Base-by-base conservation (phyloP, 2,888 invertebrate species). In the Chironomus tentans region DNA sequence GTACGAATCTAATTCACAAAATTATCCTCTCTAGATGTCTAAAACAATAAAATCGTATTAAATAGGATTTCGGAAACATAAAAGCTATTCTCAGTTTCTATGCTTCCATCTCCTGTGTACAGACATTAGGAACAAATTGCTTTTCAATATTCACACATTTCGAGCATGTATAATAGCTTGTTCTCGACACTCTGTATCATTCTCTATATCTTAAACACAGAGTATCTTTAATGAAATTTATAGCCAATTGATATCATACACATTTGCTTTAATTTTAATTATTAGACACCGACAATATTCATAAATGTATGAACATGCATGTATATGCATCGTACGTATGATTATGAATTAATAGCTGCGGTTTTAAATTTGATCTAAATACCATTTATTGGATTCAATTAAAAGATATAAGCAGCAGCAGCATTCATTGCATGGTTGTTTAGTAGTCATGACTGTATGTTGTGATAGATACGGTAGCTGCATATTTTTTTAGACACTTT, bases 381-480 rank as follows among this genome's bases (percentile, higher is more conserved):
- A 38, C 68, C 68, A 68, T 28, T 38, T 28, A 65, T 65, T 65
- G 65, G 65, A 65, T 65, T 65, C 65, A 65, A 65, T 65, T 65
- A 65, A 65, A 65, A 65, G 65, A 65, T 65, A 65, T 56, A 56
- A 56, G 18, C 10, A 18, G 56, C 56, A 15, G 13, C 56, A 56
- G 18, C 56, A 56, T 18, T 56, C 18, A n/a, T 15, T 15, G 18
- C 56, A 56, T 18, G 56, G 56, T 56, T 15, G 56, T 18, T 56
- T n/a, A 38, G 38, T 38, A 38, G 38, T 38, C 38, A 38, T 38
- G 38, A 38, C 38, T 38, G 38, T 38, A 38, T 38, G 10, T 10
- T 10, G 1, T 10, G 38, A 38, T 10, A 38, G 18, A 56, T 56
- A 56, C 56, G 56, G 56, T 56, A 56, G 56, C 56, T 56, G 38